A percentile compares a stretch with the other conserved stretches of the same genome.
These are phyloP conservation scores for Sitta carolinensis DNA, from an alignment of 2,797 vertebrate genomes.

Conservation along the genomic window DNA sequence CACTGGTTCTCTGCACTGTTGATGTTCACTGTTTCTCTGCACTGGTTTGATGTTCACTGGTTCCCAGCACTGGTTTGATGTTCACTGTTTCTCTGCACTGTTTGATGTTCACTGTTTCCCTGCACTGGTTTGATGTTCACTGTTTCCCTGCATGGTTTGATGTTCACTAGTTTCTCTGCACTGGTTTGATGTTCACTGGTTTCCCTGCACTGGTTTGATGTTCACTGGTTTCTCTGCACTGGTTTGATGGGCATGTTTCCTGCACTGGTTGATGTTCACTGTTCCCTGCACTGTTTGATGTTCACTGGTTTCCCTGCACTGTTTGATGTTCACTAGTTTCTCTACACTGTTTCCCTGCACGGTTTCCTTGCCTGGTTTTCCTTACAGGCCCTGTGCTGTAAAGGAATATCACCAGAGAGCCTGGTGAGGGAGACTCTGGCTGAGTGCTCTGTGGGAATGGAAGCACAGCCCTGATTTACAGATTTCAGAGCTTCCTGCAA, in stretches of 20 bases:
- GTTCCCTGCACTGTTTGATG: neutral
- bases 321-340: no score
- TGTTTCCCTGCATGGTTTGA: neutral
- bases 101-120: neutral
- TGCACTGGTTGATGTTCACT: no score
- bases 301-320: neutral
- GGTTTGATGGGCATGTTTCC: neutral
- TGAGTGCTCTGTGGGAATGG: neutral
- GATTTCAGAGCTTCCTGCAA: neutral
- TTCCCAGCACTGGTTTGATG: neutral
- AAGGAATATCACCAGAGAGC: neutral
- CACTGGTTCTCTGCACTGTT: neutral
- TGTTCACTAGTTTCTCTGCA: neutral
- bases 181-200: neutral
- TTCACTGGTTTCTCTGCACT: neutral
- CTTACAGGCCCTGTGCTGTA: neutral
- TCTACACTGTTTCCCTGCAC: neutral
- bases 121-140: neutral
- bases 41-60: neutral
- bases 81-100: fast-evolving
- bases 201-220: neutral
- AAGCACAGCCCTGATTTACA: neutral
- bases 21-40: no score
- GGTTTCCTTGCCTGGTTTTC: neutral
- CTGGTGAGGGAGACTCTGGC: neutral